Conservation (phyloP, 1,140 invertebrate species). For the Diprion similis region DNA sequence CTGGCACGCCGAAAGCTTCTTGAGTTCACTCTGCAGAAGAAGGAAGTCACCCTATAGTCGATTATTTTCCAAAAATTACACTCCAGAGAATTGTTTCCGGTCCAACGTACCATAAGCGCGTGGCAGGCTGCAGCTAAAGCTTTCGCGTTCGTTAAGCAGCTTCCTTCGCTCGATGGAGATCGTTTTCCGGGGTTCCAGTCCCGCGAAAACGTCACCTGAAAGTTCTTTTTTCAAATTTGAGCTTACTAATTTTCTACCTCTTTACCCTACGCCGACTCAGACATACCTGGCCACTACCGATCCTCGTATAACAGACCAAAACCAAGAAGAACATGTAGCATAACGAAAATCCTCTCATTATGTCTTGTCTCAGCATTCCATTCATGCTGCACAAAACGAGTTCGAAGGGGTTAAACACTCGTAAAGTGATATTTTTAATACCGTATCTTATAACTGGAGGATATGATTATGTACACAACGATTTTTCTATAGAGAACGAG, state of each 20-base stretch:
- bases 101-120: background rate
- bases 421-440: no score
- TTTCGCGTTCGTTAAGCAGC: background rate
- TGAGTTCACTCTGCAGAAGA: conserved; percentile 1
- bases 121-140: background rate
- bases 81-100: background rate
- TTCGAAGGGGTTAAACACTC: no score
- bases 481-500: no score
- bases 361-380: no score
- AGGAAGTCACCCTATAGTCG: background rate
- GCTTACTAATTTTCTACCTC: background rate
- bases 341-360: background rate
- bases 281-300: background rate
- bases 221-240: background rate
- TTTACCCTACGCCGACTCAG: background rate
- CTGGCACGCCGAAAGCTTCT: background rate
- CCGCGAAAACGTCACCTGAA: background rate
- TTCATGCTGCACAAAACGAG: no score
- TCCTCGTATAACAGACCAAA: background rate
- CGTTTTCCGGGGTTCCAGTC: conserved; percentile 1
- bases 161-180: background rate
- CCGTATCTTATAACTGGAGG: no score
- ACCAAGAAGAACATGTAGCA: background rate
- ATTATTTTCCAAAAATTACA: background rate
- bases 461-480: no score